Conservation (phyloP, 2,797 vertebrate species). For the Eulemur mongoz region DNA sequence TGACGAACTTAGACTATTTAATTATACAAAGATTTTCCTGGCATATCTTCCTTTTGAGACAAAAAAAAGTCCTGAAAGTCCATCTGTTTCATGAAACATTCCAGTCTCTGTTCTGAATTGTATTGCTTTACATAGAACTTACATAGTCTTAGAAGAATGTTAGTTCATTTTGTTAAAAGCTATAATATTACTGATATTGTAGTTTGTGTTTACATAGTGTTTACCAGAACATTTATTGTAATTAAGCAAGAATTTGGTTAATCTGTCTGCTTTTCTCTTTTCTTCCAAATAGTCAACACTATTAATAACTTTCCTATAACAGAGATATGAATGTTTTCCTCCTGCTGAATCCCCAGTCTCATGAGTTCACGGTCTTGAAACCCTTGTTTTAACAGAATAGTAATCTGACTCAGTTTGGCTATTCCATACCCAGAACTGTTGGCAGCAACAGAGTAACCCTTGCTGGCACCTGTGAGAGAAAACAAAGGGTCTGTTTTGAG, state of each 20-base stretch:
- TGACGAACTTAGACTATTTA: background rate
- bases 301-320: background rate
- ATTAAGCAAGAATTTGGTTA: background rate
- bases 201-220: background rate
- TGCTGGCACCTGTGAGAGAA: background rate
- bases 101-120: slow-evolving; percentile 20
- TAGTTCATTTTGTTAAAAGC: background rate
- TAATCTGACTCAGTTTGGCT: slow-evolving; percentile 19
- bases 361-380: slow-evolving; percentile 6
- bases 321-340: slow-evolving; percentile 21
- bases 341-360: background rate
- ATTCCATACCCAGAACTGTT: background rate
- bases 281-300: background rate
- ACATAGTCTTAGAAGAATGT: background rate
- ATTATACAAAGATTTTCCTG: slow-evolving; percentile 40
- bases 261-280: slow-evolving; percentile 24
- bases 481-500: background rate
- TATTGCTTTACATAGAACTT: slow-evolving; percentile 44
- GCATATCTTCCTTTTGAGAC: background rate
- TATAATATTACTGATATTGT: background rate
- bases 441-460: slow-evolving; percentile 37
- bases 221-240: slow-evolving; percentile 14
- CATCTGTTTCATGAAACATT: slow-evolving; percentile 29
- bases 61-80: background rate
- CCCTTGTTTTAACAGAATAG: slow-evolving; percentile 11